Percentiles rank a stretch among this genome's conserved stretches.
Conservation (phyloP, 2,888 invertebrate genomes). For the Chorisops tibialis region DNA sequence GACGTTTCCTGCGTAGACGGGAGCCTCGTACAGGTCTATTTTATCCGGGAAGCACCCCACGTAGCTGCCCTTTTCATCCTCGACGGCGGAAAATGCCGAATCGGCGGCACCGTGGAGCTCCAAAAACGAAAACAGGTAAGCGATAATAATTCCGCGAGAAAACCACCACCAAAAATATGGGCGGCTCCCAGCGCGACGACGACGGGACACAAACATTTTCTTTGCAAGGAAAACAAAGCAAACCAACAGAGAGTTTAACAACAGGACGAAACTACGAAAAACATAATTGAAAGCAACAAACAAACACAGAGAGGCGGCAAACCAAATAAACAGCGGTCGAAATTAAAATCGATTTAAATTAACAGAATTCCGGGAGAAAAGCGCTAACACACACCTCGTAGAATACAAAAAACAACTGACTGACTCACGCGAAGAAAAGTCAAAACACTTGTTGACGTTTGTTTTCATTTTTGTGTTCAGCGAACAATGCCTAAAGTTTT, state of each 20-base stretch:
- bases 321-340: no score
- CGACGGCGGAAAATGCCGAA: background rate
- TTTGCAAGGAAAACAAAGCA: background rate
- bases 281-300: no score
- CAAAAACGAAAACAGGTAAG: background rate
- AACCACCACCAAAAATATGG: constrained; percentile 10
- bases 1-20: constrained; percentile 45
- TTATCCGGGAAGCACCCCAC: constrained; percentile 47
- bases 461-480: constrained; percentile 5
- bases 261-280: no score
- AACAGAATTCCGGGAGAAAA: background rate
- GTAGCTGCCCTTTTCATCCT: constrained; percentile 36
- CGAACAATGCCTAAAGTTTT: constrained; percentile 1
- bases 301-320: no score
- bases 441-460: constrained; percentile 21
- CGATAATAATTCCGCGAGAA: background rate
- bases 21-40: constrained; percentile 44
- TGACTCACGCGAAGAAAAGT: constrained; percentile 15
- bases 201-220: background rate
- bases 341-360: no score
- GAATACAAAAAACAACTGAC: background rate
- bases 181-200: constrained; percentile 12
- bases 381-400: background rate
- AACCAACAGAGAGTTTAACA: background rate
- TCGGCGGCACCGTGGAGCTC: background rate